Evolutionary conservation across 2,113 vertebrate species (phyloP), one percentile per base, ranked within the genome.

Genomic region (Neopipo cinnamomea): DNA sequence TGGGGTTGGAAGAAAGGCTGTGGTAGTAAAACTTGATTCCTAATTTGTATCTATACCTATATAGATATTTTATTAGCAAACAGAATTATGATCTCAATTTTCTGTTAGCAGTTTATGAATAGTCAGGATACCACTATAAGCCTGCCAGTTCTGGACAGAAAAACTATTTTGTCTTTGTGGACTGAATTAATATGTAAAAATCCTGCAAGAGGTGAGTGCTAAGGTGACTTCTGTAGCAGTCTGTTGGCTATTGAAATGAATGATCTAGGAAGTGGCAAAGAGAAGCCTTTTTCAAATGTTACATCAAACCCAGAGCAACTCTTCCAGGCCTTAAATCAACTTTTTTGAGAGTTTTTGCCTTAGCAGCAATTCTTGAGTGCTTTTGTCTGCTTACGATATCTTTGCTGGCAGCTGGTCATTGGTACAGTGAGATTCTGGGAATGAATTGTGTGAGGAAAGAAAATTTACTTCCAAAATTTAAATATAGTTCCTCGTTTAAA

Each of bases 401-500:
- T 6, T 37, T 79, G 53, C 12, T 11, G 33, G 21, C 74, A 63
- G 53, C 28, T 4, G 11, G 39, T 75, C 22, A n/a, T 37, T 62
- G 63, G 19, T 68, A 42, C 0, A 0, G 31, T 0, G 3, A 68
- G 12, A 49, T 88, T 88, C 76, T 90, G 53, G 62, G 72, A 53
- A 62, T 19, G 50, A 63, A 65, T 71, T 30, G 46, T 75, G 20
- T 1, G 5, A 72, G 33, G 68, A 94, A 78, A 35, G 39, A 89
- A 53, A 80, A 63, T 74, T 82, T 95, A 16, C 77, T 80, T 84
- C 28, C 56, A 37, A 66, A 96, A 90, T 77, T 88, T 84, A 88
- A 93, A 90, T 93, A 16, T 49, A 91, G 62, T 68, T 91, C 37
- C 56, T 76, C 23, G n/a, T 91, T 93, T 93, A 68, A 93, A 86